Evolutionary conservation across 2,797 vertebrate genomes (phyloP).

Genomic region (Melanotaenia trifasciata): DNA sequence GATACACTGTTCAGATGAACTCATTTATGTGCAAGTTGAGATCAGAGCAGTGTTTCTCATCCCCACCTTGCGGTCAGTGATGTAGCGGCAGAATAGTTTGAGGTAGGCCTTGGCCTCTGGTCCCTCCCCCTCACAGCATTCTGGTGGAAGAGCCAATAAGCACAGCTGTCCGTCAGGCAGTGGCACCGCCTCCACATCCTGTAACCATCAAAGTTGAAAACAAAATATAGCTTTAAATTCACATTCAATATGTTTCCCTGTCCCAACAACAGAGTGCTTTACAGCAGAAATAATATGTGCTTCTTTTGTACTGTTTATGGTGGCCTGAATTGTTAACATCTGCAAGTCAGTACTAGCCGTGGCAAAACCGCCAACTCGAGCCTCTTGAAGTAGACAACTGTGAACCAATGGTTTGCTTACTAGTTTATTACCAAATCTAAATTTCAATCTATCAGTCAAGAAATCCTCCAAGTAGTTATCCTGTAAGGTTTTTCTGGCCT

Average conservation of each 20-base stretch:
- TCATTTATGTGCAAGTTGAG: neutral
- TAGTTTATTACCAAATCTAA: neutral
- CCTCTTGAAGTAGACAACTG: neutral
- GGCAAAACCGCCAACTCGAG: neutral
- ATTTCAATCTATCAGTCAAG: neutral
- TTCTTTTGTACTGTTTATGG: too few relatives aligned
- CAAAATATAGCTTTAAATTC: neutral
- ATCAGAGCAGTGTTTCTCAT: neutral
- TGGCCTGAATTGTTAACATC: too few relatives aligned
- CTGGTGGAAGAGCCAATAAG: slow-evolving; percentile 82
- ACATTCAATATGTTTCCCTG: too few relatives aligned
- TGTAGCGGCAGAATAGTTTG: slow-evolving; percentile 84
- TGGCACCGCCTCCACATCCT: slow-evolving; percentile 86
- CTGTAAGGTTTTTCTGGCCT: neutral
- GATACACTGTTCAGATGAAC: neutral
- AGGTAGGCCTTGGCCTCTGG: slow-evolving; percentile 78
- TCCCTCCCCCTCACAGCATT: slow-evolving; percentile 80
- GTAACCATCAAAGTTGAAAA: slow-evolving; percentile 17
- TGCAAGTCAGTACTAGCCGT: too few relatives aligned
- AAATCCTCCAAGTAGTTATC: neutral
- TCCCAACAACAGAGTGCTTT: too few relatives aligned
- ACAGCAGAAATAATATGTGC: too few relatives aligned
- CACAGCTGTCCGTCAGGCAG: slow-evolving; percentile 86
- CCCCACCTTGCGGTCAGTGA: slow-evolving; percentile 85
- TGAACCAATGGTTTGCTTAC: neutral